Evolutionary conservation across 1,140 invertebrate genomes (phyloP), one percentile per base, ranked within the genome.

Genomic region (Hylyphantes graminicola): DNA sequence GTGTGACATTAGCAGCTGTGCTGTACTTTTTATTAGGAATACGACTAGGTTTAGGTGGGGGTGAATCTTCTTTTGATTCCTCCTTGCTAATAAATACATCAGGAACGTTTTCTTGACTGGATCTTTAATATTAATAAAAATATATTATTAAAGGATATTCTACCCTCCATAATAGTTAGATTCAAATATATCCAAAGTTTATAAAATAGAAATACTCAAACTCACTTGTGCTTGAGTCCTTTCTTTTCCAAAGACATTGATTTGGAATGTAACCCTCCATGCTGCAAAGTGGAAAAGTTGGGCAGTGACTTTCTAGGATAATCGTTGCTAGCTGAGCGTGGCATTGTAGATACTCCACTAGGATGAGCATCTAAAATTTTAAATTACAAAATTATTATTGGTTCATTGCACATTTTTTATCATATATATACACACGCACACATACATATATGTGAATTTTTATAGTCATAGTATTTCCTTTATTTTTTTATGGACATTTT

Each of bases 41-140:
- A 81, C 93, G 89, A 51, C 93, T 93, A 7, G 93, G 94, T 90
- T 95, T 95, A 0, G 94, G 94, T 11, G 94, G 94, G 10, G 94
- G 93, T 48, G 64, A 85, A 78, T 89, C 87, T 5, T 68, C 73
- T 64, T 72, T 80, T 8, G 9, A 10, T 57, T 70, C 77, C 13
- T 81, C 79, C n/a, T 80, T 68, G 21, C n/a, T 80, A 15, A 54
- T 74, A 19, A 76, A 76, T 35, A 80, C 65, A 73, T 83, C 80
- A 74, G 70, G 80, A 83, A 83, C 72, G 65, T 53, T 83, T 83
- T 83, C 72, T 83, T 74, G 72, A 74, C 72, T 83, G 48, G 51
- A 75, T 57, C 70, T 83, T 15, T 7, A 55, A 67, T 15, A 65
- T 15, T 7, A 55, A 70, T 19, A 76, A 51, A n/a, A 76, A 67